Conservation (phyloP, 2,113 vertebrate species). For the Perca fluviatilis region DNA sequence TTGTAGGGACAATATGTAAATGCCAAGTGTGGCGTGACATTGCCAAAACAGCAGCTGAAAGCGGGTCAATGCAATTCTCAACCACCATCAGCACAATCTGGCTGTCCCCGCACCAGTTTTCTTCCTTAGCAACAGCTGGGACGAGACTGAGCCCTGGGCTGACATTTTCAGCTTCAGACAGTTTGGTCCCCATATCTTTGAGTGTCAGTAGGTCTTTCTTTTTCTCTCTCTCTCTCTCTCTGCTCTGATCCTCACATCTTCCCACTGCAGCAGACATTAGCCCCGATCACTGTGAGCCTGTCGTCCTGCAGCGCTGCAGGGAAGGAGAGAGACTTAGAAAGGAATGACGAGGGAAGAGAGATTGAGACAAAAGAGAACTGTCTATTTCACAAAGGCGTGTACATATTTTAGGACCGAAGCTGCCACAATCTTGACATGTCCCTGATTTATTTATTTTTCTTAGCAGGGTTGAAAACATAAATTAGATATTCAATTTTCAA, state of each 20-base stretch:
- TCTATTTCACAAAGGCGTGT: not conserved
- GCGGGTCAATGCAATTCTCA: constrained; percentile 37
- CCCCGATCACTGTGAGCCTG: constrained; percentile 31
- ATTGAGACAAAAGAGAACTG: not conserved
- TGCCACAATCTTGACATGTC: not conserved
- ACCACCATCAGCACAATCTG: constrained; percentile 35
- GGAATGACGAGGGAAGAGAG: not conserved
- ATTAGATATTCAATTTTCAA: not conserved
- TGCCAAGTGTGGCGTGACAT: constrained; percentile 27
- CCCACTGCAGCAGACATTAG: constrained; percentile 55
- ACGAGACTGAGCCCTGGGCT: constrained; percentile 50
- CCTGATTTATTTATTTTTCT: not conserved
- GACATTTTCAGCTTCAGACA: constrained; percentile 56
- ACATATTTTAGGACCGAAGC: not conserved
- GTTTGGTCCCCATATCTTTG: constrained; percentile 52
- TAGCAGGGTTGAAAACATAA: not conserved
- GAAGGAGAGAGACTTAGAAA: not conserved
- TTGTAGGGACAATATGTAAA: not conserved
- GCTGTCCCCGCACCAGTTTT: constrained; percentile 44
- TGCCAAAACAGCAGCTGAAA: constrained; percentile 56
- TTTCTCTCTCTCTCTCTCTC: not conserved
- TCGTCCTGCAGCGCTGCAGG: constrained; percentile 38
- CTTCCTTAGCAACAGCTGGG: constrained; percentile 71
- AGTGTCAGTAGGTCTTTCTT: constrained; percentile 50
- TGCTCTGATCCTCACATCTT: constrained; percentile 39